Conservation (phyloP, 2,797 vertebrate species). For the Sternotherus odoratus region DNA sequence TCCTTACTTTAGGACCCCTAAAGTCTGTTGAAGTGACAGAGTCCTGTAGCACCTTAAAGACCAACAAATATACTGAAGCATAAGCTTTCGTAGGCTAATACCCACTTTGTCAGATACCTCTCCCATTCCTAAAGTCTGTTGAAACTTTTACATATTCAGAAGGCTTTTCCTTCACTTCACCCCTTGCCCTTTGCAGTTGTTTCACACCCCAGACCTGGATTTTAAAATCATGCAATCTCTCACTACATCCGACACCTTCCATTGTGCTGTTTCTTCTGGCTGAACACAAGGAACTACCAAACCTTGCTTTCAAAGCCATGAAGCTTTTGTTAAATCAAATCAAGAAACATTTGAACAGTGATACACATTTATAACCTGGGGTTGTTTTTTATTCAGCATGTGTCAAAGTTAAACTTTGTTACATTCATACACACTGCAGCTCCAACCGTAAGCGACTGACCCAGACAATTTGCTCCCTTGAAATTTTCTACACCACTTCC, state of each 20-base stretch:
- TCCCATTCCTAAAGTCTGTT: background rate
- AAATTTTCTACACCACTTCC: background rate
- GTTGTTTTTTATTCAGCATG: background rate
- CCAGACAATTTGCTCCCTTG: background rate
- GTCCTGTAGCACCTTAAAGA: too few relatives aligned
- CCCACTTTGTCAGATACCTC: too few relatives aligned
- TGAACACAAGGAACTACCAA: background rate
- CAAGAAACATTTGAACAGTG: background rate
- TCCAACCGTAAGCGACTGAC: background rate
- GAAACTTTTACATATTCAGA: fast-evolving
- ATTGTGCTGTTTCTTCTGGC: background rate
- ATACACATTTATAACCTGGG: background rate
- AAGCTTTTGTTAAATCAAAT: background rate
- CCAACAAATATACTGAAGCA: too few relatives aligned
- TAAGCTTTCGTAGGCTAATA: too few relatives aligned
- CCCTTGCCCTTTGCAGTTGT: too few relatives aligned
- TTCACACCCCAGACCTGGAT: background rate
- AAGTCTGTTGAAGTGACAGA: too few relatives aligned
- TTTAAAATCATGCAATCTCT: background rate
- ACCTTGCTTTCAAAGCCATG: background rate
- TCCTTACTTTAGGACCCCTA: background rate
- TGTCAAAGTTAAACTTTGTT: background rate
- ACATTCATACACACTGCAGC: background rate
- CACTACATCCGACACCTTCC: background rate
- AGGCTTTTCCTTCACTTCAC: too few relatives aligned